Conservation (phyloP, 1,140 invertebrate genomes). For the Rhopalosiphum padi region DNA sequence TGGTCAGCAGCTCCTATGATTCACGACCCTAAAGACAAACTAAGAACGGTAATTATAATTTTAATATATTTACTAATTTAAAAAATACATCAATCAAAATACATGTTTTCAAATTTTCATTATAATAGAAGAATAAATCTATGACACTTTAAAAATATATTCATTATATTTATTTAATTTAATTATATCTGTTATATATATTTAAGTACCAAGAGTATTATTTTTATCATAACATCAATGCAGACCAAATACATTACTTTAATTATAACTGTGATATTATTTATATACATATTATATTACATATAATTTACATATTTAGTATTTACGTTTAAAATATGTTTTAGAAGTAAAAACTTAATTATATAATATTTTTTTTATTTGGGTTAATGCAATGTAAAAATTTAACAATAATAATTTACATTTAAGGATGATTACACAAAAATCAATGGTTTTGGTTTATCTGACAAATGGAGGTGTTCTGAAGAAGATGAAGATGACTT, state of each 20-base stretch:
- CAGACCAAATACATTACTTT: background rate
- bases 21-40: constrained; percentile 59
- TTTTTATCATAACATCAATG: background rate
- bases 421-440: constrained; percentile 59
- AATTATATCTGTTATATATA: background rate
- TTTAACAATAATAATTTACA: constrained; percentile 21
- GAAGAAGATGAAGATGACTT: constrained; percentile 60
- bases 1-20: constrained; percentile 72
- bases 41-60: constrained; percentile 38
- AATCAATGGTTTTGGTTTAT: constrained; percentile 55
- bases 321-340: no score
- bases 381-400: background rate
- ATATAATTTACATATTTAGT: background rate
- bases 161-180: background rate
- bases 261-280: background rate
- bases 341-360: background rate
- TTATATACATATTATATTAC: no score
- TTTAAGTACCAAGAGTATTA: background rate
- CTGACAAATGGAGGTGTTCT: constrained; percentile 60
- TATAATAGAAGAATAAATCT: no score
- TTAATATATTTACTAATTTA: background rate
- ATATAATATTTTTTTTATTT: background rate
- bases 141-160: background rate
- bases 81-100: background rate
- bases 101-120: background rate